Percentiles rank a stretch among this genome's conserved stretches.
These are phyloP conservation scores for Hyphantria cunea DNA, from an alignment of 1,140 invertebrate species.

Conservation along the genomic window DNA sequence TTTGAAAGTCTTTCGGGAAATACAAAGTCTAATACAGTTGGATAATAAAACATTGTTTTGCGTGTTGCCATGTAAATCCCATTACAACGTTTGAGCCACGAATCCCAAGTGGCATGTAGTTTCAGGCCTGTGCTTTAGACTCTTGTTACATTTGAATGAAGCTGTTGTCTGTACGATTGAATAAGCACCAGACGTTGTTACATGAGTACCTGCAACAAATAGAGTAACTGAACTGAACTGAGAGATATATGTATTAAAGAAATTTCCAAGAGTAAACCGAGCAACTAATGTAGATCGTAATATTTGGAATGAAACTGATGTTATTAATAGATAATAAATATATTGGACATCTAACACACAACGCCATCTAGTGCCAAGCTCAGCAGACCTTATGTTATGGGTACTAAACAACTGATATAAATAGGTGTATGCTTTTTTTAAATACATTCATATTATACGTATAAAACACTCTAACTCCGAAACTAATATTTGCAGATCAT, in stretches of 20 bases:
- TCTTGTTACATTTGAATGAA: slow-evolving; percentile 11
- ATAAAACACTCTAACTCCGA: too few relatives aligned
- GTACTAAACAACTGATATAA: too few relatives aligned
- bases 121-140: slow-evolving; percentile 20
- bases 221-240: neutral
- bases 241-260: neutral
- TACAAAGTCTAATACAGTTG: slow-evolving; percentile 56
- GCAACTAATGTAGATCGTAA: neutral
- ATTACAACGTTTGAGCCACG: slow-evolving; percentile 52
- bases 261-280: neutral
- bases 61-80: slow-evolving; percentile 66
- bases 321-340: too few relatives aligned
- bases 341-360: too few relatives aligned
- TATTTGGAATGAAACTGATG: too few relatives aligned
- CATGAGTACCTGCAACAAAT: neutral
- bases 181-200: neutral
- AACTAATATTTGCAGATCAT: too few relatives aligned
- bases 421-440: too few relatives aligned
- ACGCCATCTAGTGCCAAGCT: too few relatives aligned
- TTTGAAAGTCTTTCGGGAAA: slow-evolving; percentile 56
- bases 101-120: slow-evolving; percentile 46
- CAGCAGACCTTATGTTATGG: too few relatives aligned
- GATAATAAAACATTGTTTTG: slow-evolving; percentile 65
- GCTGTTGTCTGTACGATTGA: slow-evolving; percentile 13
- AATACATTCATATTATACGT: too few relatives aligned